phyloP scores from a whole-genome alignment of 1,140 invertebrate genomes.

The Cyclargus thomasi region DNA sequence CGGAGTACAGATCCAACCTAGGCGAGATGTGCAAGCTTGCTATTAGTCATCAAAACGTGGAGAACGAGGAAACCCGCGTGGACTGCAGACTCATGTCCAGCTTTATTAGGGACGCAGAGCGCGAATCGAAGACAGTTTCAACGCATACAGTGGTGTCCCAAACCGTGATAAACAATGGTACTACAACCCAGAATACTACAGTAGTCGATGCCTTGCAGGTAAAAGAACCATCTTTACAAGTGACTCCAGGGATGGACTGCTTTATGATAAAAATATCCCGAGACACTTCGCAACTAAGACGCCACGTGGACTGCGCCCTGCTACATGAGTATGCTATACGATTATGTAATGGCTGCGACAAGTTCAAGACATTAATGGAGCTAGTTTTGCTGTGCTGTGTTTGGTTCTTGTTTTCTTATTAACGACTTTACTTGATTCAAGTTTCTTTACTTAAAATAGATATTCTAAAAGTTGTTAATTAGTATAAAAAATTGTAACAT shows the following conservation, averaged over 20 bases:
- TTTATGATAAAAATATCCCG: slow-evolving; percentile 43
- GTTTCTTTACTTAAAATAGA: too few species aligned
- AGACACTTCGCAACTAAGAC: slow-evolving; percentile 33
- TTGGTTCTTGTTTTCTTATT: background rate
- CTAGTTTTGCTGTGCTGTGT: slow-evolving; percentile 14
- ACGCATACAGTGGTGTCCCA: slow-evolving; percentile 29
- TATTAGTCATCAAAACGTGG: slow-evolving; percentile 39
- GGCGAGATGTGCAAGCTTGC: slow-evolving; percentile 46
- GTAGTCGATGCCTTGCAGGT: slow-evolving; percentile 43
- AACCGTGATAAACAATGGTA: slow-evolving; percentile 28
- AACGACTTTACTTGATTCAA: background rate
- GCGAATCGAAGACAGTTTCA: background rate
- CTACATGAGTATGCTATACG: slow-evolving; percentile 43
- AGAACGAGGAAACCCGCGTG: slow-evolving; percentile 51
- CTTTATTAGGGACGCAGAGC: slow-evolving; percentile 43
- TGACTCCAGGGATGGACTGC: slow-evolving; percentile 45
- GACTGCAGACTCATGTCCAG: slow-evolving; percentile 52
- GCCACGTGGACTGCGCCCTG: slow-evolving; percentile 43
- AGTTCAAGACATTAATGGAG: slow-evolving; percentile 18
- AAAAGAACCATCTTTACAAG: slow-evolving; percentile 45
- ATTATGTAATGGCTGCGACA: slow-evolving; percentile 30
- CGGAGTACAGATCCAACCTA: slow-evolving; percentile 34
- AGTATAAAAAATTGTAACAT: too few species aligned
- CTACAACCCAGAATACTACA: slow-evolving; percentile 31
- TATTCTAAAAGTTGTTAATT: too few species aligned